Base-by-base conservation (phyloP, 2,888 invertebrate genomes). In the Callinectes sapidus region DNA sequence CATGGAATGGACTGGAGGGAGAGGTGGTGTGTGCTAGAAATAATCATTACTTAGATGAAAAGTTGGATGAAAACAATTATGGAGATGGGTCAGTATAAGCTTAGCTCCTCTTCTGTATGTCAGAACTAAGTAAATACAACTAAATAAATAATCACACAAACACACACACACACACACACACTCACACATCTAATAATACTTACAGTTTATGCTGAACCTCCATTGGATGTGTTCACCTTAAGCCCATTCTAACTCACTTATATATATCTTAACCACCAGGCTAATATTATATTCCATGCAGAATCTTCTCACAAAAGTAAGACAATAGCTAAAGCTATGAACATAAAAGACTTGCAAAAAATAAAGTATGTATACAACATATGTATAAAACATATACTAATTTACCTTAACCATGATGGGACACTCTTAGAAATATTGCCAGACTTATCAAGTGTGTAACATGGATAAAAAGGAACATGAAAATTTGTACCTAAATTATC, bases 271-370 rank as follows among this genome's bases (percentile, higher is more conserved):
- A n/a, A 81, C 35, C 32, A 81, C 35, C 81, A 81, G 81, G 81
- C 81, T 81, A n/a, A n/a, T n/a, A 81, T 81, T 2, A 35, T 32
- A 81, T 81, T 81, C 16, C 81, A 81, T 81, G 81, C 81, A 81
- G 14, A 81, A 35, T 81, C 32, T 81, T 81, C 35, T 35, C 14
- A 35, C 3, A 81, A 81, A 81, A 81, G 81, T 81, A 32, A 35
- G 3, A 81, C n/a, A 81, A 81, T 35, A 81, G 35, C 81, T 81
- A 81, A 81, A 18, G 32, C 81, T 81, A 81, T 35, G 10, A 81
- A 81, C 81, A 81, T 32, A 81, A 81, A 81, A 81, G 81, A 81
- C 81, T 81, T 81, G 35, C 32, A 81, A 81, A 81, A 48, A 81
- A 35, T 81, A 81, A 81, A 81, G 32, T 81, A 81, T 16, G 16